Evolutionary conservation across 2,113 vertebrate species (phyloP).

Genomic region (Corythaeola cristata): DNA sequence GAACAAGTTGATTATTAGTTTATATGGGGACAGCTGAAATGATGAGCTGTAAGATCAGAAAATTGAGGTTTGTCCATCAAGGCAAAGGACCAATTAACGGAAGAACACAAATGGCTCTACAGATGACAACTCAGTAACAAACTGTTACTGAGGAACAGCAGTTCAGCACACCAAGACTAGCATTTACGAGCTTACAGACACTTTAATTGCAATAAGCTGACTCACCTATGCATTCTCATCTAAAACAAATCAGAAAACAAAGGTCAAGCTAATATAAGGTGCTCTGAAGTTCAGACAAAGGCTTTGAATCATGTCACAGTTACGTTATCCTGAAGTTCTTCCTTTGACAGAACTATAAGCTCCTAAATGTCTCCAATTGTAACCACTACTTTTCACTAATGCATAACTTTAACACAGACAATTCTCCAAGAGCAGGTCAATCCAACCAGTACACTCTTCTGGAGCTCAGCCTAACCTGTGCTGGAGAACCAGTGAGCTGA

Average conservation of each 20-base stretch:
- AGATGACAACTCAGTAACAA: neutral
- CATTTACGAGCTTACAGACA: neutral
- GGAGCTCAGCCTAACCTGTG: neutral
- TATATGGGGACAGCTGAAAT: neutral
- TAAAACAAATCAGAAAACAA: neutral
- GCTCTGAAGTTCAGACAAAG: neutral
- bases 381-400: neutral
- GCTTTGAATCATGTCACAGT: neutral
- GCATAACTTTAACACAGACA: neutral
- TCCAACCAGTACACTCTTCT: neutral
- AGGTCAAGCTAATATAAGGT: neutral
- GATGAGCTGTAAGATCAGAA: neutral
- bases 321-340: neutral
- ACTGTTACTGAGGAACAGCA: neutral
- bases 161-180: neutral
- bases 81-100: neutral
- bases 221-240: neutral
- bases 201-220: neutral
- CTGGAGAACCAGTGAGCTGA: neutral
- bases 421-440: neutral
- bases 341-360: neutral
- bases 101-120: neutral
- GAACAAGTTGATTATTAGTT: neutral
- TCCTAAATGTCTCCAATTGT: neutral
- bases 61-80: neutral